Conservation (phyloP, 1,140 invertebrate species). For the Atta cephalotes region DNA sequence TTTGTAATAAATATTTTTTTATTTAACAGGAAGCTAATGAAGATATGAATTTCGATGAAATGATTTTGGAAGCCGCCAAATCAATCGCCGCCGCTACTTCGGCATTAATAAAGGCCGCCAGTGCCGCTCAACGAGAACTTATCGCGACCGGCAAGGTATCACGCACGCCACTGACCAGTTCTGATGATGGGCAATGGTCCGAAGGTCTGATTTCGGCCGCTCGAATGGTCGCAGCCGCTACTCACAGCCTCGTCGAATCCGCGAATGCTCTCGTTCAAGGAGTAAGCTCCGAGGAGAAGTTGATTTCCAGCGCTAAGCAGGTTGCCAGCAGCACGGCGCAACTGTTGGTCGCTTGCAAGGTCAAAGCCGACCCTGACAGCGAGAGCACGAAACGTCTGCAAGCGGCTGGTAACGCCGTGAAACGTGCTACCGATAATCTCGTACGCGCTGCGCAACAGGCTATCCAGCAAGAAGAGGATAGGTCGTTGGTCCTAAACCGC, state of each 20-base stretch:
- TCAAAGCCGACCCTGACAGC: conserved; percentile 98
- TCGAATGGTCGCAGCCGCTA: conserved; percentile 97
- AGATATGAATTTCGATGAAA: conserved; percentile 98
- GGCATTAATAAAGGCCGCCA: conserved; percentile 97
- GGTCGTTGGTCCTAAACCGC: conserved; percentile 95
- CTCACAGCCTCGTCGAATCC: conserved; percentile 98
- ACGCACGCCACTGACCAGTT: conserved; percentile 91
- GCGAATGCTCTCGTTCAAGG: conserved; percentile 99
- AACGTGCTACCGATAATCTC: conserved; percentile 98
- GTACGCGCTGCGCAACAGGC: conserved; percentile 97
- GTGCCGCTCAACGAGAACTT: conserved; percentile 97
- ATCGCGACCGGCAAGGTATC: conserved; percentile 94
- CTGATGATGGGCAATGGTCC: conserved; percentile 99
- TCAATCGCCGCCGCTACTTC: conserved; percentile 99
- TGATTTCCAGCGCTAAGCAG: conserved; percentile 98
- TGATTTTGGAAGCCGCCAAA: conserved; percentile 99
- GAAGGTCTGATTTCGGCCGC: conserved; percentile 99
- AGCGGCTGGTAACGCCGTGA: conserved; percentile 98
- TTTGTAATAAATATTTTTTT: conserved; percentile 46
- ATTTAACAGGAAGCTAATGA: conserved; percentile 94
- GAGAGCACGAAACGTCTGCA: conserved; percentile 97
- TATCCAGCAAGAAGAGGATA: conserved; percentile 96
- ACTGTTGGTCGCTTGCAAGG: conserved; percentile 98
- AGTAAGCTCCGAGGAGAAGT: conserved; percentile 96
- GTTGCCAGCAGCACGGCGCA: conserved; percentile 99